Evolutionary conservation across 2,888 invertebrate species (phyloP).

Genomic region (Hypselothyrea guttata): DNA sequence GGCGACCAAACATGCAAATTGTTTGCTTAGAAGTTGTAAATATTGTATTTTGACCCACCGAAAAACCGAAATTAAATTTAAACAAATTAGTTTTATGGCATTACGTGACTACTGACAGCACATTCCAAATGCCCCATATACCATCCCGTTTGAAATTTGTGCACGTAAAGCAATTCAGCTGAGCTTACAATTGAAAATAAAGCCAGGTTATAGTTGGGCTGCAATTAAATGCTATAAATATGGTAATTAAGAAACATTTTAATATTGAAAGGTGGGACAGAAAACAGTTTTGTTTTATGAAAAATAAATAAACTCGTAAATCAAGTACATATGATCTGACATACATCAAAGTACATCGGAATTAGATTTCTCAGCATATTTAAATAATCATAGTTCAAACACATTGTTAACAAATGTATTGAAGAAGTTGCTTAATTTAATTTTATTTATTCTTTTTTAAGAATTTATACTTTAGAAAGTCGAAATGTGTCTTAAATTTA

Average conservation of each 20-base stretch:
- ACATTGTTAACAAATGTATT: too few relatives aligned
- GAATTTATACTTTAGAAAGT: too few relatives aligned
- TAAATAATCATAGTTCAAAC: too few relatives aligned
- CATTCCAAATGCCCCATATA: constrained; percentile 27
- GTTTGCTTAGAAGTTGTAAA: constrained; percentile 76
- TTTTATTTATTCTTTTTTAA: too few relatives aligned
- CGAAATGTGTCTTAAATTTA: not conserved
- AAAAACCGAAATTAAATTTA: constrained; percentile 63
- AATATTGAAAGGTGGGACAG: too few relatives aligned
- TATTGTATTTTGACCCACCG: constrained; percentile 63
- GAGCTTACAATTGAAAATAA: constrained; percentile 34
- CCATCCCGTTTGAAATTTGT: constrained; percentile 17
- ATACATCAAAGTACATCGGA: too few relatives aligned
- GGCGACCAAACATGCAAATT: constrained; percentile 55
- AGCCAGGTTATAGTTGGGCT: not conserved
- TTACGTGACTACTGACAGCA: constrained; percentile 30
- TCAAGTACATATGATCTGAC: too few relatives aligned
- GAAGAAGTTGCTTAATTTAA: too few relatives aligned
- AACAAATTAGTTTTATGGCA: constrained; percentile 74
- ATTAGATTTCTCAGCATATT: too few relatives aligned
- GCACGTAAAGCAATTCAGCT: constrained; percentile 23
- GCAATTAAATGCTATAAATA: not conserved
- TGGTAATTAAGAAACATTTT: too few relatives aligned
- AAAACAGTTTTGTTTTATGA: too few relatives aligned
- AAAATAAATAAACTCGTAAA: too few relatives aligned